Evolutionary conservation across 1,140 invertebrate species (phyloP).

Genomic region (Pseudomyrmex dendroicus): DNA sequence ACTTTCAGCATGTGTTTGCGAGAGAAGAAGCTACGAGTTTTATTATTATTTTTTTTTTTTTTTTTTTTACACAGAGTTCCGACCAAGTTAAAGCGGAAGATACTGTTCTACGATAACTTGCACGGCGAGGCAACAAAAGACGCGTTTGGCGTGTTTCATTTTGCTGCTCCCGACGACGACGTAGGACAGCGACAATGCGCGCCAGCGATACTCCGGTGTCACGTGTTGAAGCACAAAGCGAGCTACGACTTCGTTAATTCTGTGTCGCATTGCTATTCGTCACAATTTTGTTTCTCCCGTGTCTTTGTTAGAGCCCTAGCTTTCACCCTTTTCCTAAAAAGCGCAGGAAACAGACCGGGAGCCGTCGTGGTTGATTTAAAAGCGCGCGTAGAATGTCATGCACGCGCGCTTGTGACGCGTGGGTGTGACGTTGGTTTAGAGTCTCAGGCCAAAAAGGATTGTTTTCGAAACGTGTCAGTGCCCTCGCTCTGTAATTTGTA

Average conservation of each 20-base stretch:
- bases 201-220: neutral
- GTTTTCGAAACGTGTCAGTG: constrained; percentile 16
- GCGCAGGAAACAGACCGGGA: neutral
- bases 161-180: constrained; percentile 4
- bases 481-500: constrained; percentile 46
- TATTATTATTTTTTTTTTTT: neutral
- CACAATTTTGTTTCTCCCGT: constrained; percentile 42
- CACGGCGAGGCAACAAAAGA: neutral
- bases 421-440: constrained; percentile 55
- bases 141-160: constrained; percentile 22
- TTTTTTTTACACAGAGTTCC: neutral
- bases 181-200: constrained; percentile 21
- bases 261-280: constrained; percentile 49
- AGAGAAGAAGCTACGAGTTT: too few relatives aligned
- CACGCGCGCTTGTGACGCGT: constrained; percentile 15
- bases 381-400: constrained; percentile 33
- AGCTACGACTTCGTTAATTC: constrained; percentile 30
- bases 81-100: neutral
- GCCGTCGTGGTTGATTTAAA: constrained; percentile 60
- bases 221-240: neutral
- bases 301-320: neutral
- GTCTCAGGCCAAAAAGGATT: constrained; percentile 16
- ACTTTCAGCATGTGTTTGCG: neutral
- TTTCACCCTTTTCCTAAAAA: constrained; percentile 25
- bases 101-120: neutral